These are phyloP conservation scores for Arenaria interpres DNA, from an alignment of 2,113 vertebrate species.

Conservation along the genomic window DNA sequence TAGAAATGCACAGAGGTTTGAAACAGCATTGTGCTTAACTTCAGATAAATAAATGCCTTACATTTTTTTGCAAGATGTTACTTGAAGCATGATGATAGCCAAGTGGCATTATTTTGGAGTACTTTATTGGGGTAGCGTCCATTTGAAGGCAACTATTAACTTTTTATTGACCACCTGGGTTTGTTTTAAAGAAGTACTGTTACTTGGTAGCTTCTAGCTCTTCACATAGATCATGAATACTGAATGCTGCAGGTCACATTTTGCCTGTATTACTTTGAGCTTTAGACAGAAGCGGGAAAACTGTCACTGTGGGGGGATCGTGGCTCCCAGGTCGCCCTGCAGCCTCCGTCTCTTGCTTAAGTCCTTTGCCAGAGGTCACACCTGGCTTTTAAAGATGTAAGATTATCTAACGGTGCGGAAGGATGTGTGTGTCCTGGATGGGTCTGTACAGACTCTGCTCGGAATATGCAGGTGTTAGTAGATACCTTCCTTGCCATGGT, in stretches of 20 bases:
- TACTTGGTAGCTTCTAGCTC: not conserved
- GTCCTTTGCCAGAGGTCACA: not conserved
- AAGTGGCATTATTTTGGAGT: not conserved
- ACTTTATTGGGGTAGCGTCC: accelerated
- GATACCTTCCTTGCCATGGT: not conserved
- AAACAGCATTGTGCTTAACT: not conserved
- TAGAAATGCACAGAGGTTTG: not conserved
- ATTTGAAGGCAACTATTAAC: not conserved
- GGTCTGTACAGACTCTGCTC: not conserved
- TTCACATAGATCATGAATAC: not conserved
- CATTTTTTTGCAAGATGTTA: not conserved
- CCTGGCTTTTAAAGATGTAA: not conserved
- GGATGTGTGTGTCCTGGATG: not conserved
- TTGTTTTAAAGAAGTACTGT: not conserved
- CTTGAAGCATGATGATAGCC: not conserved
- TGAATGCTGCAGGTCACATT: not conserved
- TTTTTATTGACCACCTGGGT: not conserved
- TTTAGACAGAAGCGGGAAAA: not conserved
- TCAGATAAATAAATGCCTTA: not conserved
- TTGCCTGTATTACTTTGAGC: not conserved
- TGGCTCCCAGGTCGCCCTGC: not conserved
- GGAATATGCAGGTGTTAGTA: not conserved
- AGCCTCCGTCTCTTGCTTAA: not conserved
- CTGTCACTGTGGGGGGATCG: not conserved
- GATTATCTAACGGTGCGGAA: not conserved